Evolutionary conservation across 2,113 vertebrate genomes (phyloP), one percentile per base, ranked within the genome.

Genomic region (Scytalopus superciliaris): DNA sequence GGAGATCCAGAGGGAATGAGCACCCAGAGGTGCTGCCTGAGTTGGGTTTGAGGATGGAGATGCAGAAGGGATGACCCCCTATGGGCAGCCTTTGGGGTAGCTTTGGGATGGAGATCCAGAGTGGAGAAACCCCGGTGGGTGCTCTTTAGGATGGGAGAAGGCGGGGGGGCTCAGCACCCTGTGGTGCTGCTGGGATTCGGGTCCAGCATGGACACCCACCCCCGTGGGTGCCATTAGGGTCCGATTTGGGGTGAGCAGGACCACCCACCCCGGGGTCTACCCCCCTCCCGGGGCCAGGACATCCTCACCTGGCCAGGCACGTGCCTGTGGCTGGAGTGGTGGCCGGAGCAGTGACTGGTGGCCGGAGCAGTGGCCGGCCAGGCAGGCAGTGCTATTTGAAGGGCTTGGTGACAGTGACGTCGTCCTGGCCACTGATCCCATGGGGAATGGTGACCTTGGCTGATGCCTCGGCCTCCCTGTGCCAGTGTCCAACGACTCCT

Each of bases 331-430:
- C 45, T 8, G 28, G 28, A 53, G 52, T 6, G 14, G 40, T 13
- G 80, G n/a, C 13, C 5, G 57, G n/a, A 59, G 10, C 22, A 18
- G 23, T 37, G 77, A 10, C n/a, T 18, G 18, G 64, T 56, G 57
- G 9, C 56, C 0, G 74, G 14, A 8, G 35, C 2, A 0, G n/a
- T 56, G 84, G 8, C 79, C 2, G 4, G 7, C 50, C 2, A 3
- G 30, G 40, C 86, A 30, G 55, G 37, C 80, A 3, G 49, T 7
- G n/a, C 84, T 91, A 79, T 96, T 96, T 94, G 92, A 94, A 95
- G 80, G 67, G 68, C 59, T 39, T 21, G 37, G 14, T 3, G 17
- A n/a, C 3, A n/a, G 15, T 95, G 95, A 96, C 95, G 90, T 95
- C 42, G 57, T 67, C 53, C 47, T 2, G 8, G 53, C 35, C 73